Evolutionary conservation across 2,797 vertebrate species (phyloP), one percentile per base, ranked within the genome.

Genomic region (Rhabdophis nuchalis): DNA sequence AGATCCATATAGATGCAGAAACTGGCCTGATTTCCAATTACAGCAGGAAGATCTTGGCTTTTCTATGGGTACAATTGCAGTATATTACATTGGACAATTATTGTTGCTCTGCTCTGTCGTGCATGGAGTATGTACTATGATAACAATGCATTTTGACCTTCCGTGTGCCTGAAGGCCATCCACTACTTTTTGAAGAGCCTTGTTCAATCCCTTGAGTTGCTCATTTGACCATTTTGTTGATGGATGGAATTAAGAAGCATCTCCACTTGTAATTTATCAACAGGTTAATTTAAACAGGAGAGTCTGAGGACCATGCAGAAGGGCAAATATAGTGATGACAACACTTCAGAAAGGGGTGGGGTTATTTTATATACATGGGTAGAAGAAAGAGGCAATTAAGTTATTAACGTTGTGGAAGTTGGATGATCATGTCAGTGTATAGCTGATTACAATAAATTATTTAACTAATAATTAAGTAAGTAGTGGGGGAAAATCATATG

Each of bases 101-200:
- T 97, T 97, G 97, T 98, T 96, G 97, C 97, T 97, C 97, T 97
- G 97, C 97, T 97, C 97, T 98, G 97, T 97, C 97, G 97, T 98
- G 98, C 98, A 98, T 98, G 98, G 97, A 97, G 95, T 97, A 96
- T 85, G 91, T 97, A 97, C 94, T 97, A 97, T 96, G 96, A 97
- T 97, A 82, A 94, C 97, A 97, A 97, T 94, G 96, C 97, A 96
- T 98, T 97, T 98, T 97, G 97, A 97, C 97, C 97, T 97, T 97
- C 96, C 96, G 96, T 96, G 97, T 98, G 97, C 97, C 97, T 97
- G 96, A 97, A 96, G 97, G 97, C 97, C 97, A 95, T 95, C 96
- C 96, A 97, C 95, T 93, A 97, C 97, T 95, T 97, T 96, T 97
- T 96, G 96, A 98, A 97, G 97, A 97, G 97, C 97, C 97, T 98